These are phyloP conservation scores for Marisa cornuarietis DNA, from an alignment of 1,140 invertebrate species.

Conservation along the genomic window DNA sequence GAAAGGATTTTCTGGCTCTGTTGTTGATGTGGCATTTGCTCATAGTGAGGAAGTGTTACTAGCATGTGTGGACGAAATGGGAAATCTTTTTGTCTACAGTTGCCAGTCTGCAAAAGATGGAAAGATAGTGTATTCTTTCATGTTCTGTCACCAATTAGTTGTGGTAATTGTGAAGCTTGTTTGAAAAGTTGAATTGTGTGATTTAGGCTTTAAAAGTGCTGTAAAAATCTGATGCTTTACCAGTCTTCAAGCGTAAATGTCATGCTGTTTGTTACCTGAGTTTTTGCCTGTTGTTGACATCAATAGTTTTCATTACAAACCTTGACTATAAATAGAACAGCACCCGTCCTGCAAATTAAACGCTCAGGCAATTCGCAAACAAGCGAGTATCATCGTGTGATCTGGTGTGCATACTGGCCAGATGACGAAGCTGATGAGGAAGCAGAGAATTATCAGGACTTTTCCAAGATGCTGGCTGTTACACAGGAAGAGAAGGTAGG, in stretches of 20 bases:
- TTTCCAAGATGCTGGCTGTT: constrained; percentile 75
- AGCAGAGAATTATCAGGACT: constrained; percentile 47
- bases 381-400: constrained; percentile 72
- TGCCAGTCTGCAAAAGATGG: constrained; percentile 70
- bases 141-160: no score
- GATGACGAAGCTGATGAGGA: constrained; percentile 67
- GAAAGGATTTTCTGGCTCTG: constrained; percentile 85
- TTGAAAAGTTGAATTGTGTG: background rate
- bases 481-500: constrained; percentile 71
- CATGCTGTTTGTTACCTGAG: no score
- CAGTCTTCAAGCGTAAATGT: no score
- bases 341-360: constrained; percentile 67
- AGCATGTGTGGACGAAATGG: constrained; percentile 85
- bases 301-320: background rate
- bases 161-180: background rate
- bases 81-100: constrained; percentile 83
- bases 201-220: background rate
- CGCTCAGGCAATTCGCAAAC: constrained; percentile 63
- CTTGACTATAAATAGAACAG: constrained; percentile 33
- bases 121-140: constrained; percentile 65
- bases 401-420: constrained; percentile 93
- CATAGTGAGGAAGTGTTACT: constrained; percentile 80
- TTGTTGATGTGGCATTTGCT: constrained; percentile 90
- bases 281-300: background rate
- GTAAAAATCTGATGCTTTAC: background rate